Conservation (phyloP, 1,140 invertebrate species). For the Orussus abietinus region DNA sequence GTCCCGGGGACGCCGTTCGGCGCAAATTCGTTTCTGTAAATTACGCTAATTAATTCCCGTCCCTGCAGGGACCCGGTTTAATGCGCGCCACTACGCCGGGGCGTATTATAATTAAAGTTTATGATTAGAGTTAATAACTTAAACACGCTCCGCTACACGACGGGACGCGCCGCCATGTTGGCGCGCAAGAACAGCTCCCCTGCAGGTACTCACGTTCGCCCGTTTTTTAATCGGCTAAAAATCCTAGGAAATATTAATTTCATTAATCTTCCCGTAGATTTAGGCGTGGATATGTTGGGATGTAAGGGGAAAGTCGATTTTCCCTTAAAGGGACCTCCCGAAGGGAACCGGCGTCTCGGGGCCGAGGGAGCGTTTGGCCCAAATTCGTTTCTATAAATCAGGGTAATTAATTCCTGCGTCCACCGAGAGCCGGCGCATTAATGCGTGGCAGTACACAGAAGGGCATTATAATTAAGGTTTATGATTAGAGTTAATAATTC, state of each 20-base stretch:
- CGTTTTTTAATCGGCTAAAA: no score
- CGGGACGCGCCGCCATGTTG: slow-evolving; percentile 20
- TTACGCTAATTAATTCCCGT: slow-evolving; percentile 40
- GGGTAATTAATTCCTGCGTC: slow-evolving; percentile 37
- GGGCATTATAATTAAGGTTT: slow-evolving; percentile 46
- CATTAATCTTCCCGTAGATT: no score
- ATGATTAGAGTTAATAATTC: slow-evolving; percentile 50
- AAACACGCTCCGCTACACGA: slow-evolving; percentile 38
- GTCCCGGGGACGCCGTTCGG: background rate
- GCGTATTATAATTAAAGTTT: slow-evolving; percentile 46
- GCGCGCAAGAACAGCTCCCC: no score
- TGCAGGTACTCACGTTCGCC: no score
- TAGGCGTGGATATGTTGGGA: no score
- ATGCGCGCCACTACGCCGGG: slow-evolving; percentile 27
- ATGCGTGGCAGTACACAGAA: slow-evolving; percentile 28
- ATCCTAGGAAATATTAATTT: no score
- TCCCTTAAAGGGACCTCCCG: no score
- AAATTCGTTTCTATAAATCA: slow-evolving; percentile 40
- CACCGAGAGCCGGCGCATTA: slow-evolving; percentile 29
- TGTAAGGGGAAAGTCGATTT: no score
- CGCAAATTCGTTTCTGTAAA: slow-evolving; percentile 35
- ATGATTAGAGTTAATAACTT: slow-evolving; percentile 50
- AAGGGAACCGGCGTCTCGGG: slow-evolving; percentile 4
- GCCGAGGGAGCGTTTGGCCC: background rate
- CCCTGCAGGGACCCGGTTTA: no score